Conservation (phyloP, 30 jellyfish, hydroid and myxozoan genomes). For the Aurelia sp. region DNA sequence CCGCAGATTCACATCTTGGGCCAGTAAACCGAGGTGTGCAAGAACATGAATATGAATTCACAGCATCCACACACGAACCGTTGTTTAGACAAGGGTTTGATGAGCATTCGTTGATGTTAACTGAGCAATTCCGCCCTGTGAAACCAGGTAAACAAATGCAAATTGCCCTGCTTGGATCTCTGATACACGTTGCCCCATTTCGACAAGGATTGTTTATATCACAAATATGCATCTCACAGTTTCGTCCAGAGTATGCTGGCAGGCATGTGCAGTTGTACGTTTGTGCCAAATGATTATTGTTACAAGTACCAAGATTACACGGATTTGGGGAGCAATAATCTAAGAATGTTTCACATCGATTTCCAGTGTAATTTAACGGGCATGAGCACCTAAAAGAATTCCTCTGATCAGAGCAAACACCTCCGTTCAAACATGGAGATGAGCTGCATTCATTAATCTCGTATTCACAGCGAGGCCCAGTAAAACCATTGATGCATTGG, state of each 20-base stretch:
- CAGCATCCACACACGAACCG: constrained; percentile 75
- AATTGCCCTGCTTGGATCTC: constrained; percentile 29
- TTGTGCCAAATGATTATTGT: constrained; percentile 18
- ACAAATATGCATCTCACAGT: constrained; percentile 66
- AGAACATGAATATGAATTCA: constrained; percentile 57
- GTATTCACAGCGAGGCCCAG: constrained; percentile 61
- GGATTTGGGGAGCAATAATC: constrained; percentile 79
- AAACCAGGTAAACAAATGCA: constrained; percentile 80
- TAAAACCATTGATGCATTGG: constrained; percentile 62
- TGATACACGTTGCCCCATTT: constrained; percentile 79
- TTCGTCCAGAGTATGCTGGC: constrained; percentile 55
- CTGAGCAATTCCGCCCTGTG: constrained; percentile 86
- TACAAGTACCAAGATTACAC: constrained; percentile 84
- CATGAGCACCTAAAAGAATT: constrained; percentile 54
- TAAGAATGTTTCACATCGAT: constrained; percentile 48
- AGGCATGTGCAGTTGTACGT: constrained; percentile 75
- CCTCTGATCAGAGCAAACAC: constrained; percentile 44
- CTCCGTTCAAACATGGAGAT: constrained; percentile 65
- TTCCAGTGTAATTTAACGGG: constrained; percentile 68
- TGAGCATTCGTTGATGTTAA: constrained; percentile 78
- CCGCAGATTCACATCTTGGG: constrained; percentile 50
- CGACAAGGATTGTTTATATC: constrained; percentile 58
- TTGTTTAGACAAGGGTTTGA: constrained; percentile 84
- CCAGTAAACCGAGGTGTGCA: constrained; percentile 81
- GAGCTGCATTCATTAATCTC: constrained; percentile 63